Percentiles rank a stretch among this genome's conserved stretches.
Evolutionary conservation across 2,113 vertebrate genomes (phyloP).

Genomic region (Vulpes vulpes): DNA sequence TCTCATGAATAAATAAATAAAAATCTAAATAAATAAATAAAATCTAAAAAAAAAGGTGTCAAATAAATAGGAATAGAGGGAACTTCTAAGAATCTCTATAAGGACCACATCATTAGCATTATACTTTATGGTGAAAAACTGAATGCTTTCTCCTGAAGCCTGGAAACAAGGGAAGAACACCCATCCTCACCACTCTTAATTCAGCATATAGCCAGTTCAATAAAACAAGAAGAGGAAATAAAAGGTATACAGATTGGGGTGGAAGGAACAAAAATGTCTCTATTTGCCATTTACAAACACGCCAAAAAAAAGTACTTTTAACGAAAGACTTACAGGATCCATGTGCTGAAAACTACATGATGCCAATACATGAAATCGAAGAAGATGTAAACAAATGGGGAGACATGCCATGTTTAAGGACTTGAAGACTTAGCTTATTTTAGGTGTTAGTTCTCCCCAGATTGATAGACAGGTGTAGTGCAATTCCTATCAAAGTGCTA

Average conservation of each 20-base stretch:
- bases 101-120: background rate
- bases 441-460: background rate
- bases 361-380: background rate
- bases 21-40: too few species aligned
- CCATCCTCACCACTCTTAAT: background rate
- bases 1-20: too few species aligned
- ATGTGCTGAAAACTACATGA: background rate
- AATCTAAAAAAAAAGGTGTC: too few species aligned
- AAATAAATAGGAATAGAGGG: background rate
- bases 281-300: background rate
- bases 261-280: background rate
- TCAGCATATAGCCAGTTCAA: background rate
- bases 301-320: background rate
- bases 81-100: accelerated
- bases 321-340: background rate
- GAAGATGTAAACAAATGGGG: background rate
- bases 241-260: background rate
- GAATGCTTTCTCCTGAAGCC: background rate
- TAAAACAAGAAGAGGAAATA: background rate
- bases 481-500: background rate
- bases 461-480: background rate
- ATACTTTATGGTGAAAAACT: too few species aligned
- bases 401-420: background rate
- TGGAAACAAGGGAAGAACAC: background rate
- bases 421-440: background rate